Percentiles rank a stretch among this genome's conserved stretches.
phyloP scores from a whole-genome alignment of 2,888 invertebrate genomes.

The Drosophila sordidula region DNA sequence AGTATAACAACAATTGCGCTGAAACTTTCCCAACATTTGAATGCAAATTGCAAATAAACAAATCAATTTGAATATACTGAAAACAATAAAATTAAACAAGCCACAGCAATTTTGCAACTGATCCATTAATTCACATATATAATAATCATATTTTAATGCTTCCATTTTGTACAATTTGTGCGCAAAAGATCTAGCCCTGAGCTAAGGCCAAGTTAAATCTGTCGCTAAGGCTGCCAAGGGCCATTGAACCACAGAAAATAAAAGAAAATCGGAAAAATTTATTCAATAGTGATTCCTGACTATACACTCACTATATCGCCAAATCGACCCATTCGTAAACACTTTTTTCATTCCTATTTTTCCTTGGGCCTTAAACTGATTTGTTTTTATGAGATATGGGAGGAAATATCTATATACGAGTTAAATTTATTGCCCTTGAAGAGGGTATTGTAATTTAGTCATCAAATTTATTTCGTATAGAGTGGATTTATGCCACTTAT shows the following conservation, averaged over 20 bases:
- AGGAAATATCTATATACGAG: no score
- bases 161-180: neutral
- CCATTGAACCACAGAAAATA: constrained; percentile 24
- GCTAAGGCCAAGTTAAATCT: constrained; percentile 25
- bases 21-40: constrained; percentile 56
- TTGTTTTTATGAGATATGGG: constrained; percentile 3
- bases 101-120: neutral
- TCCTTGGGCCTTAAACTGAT: neutral
- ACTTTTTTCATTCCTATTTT: neutral
- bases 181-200: constrained; percentile 18
- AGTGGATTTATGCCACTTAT: neutral
- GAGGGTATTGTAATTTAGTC: neutral
- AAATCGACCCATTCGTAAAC: neutral
- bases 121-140: constrained; percentile 10
- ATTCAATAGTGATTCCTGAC: neutral
- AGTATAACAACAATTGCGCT: constrained; percentile 21
- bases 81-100: neutral
- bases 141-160: neutral
- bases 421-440: neutral
- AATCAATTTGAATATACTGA: constrained; percentile 39
- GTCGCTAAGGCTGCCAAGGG: constrained; percentile 24
- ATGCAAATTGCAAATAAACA: constrained; percentile 54
- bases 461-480: neutral
- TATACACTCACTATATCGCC: neutral
- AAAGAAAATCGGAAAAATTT: neutral